A percentile compares a stretch with the other conserved stretches of the same genome.
Evolutionary conservation across 2,888 invertebrate genomes (phyloP).

Genomic region (Agonum fuliginosum): DNA sequence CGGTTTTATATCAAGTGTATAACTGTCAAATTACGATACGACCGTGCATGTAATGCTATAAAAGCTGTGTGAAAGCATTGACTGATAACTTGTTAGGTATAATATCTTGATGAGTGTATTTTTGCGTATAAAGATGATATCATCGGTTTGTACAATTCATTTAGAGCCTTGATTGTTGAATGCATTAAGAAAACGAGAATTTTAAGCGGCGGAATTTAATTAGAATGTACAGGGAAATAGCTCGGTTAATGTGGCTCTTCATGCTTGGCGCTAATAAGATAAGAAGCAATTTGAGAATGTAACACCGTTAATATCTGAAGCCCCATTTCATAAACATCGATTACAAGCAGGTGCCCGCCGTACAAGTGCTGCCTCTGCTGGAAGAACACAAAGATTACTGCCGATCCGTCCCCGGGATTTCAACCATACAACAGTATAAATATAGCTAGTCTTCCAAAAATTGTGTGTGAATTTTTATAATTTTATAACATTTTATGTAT

Average conservation of each 20-base stretch:
- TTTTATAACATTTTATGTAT: too few species aligned
- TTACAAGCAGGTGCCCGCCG: too few species aligned
- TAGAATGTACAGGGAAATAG: conserved; percentile 71
- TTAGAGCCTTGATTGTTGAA: conserved; percentile 63
- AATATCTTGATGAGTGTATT: not conserved
- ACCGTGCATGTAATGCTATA: too few species aligned
- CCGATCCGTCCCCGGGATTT: too few species aligned
- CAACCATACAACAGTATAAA: too few species aligned
- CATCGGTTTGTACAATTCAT: conserved; percentile 54
- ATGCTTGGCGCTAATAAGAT: conserved; percentile 69
- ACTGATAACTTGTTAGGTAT: not conserved
- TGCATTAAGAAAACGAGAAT: conserved; percentile 65
- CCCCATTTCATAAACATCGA: conserved; percentile 73
- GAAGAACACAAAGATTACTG: too few species aligned
- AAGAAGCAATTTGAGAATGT: conserved; percentile 73
- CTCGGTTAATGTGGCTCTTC: conserved; percentile 71
- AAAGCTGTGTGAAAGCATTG: too few species aligned
- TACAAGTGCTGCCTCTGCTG: conserved; percentile 54
- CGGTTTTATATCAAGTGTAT: too few species aligned
- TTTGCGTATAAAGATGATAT: not conserved
- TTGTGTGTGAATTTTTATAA: too few species aligned
- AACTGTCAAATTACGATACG: too few species aligned
- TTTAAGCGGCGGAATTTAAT: conserved; percentile 69
- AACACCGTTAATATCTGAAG: conserved; percentile 72
- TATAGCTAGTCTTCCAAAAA: too few species aligned